Evolutionary conservation across 2,113 vertebrate species (phyloP).

Genomic region (Symphodus melops): DNA sequence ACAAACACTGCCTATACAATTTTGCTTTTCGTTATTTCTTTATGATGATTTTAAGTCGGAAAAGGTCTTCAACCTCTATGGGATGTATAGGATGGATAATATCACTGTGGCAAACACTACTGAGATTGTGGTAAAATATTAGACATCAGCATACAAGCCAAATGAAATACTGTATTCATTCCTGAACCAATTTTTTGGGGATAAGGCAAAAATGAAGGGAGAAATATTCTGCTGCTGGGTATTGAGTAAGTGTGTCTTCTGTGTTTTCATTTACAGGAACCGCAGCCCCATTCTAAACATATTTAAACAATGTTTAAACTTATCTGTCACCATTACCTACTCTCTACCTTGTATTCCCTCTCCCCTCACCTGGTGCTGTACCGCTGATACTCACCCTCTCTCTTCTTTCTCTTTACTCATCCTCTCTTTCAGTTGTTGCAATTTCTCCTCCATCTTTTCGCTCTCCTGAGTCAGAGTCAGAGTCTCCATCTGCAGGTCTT

Average conservation of each 20-base stretch:
- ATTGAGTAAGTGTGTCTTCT: not conserved
- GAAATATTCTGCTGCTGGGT: not conserved
- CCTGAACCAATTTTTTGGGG: not conserved
- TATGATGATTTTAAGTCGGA: not conserved
- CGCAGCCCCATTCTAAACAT: not conserved
- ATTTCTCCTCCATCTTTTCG: constrained; percentile 87
- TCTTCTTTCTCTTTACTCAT: constrained; percentile 90
- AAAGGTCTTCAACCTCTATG: no score
- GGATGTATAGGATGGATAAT: no score
- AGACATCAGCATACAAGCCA: not conserved
- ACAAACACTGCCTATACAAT: not conserved
- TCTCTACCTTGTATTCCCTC: not conserved
- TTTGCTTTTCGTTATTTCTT: not conserved
- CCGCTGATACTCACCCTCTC: constrained; percentile 84
- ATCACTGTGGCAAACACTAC: not conserved
- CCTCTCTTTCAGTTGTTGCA: constrained; percentile 84
- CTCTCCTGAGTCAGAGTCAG: constrained; percentile 85
- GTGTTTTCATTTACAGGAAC: not conserved
- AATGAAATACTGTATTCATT: constrained; percentile 1
- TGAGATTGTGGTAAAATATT: not conserved
- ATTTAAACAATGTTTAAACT: not conserved
- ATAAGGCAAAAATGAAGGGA: constrained; percentile 6
- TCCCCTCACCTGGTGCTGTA: not conserved
- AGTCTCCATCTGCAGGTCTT: constrained; percentile 85
- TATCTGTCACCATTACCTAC: not conserved